Conservation (phyloP, 2,797 vertebrate species). For the Onychomys leucogaster region DNA sequence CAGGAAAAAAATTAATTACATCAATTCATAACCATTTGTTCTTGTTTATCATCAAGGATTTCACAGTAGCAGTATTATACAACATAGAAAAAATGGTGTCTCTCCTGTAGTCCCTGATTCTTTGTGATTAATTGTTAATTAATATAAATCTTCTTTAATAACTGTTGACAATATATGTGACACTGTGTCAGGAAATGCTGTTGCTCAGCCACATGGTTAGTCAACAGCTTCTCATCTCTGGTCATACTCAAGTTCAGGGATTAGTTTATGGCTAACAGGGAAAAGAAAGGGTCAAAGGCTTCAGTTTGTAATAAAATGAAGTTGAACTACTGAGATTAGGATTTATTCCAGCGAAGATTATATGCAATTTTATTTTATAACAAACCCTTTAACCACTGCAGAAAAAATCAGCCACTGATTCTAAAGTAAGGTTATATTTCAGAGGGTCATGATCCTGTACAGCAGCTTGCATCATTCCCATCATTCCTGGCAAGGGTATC, state of each 20-base stretch:
- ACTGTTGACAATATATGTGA: neutral
- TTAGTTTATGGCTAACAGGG: neutral
- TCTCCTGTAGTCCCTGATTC: neutral
- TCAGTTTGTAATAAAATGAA: neutral
- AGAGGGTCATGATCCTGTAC: neutral
- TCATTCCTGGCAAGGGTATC: neutral
- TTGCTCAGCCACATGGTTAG: neutral
- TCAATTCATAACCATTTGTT: conserved; percentile 5
- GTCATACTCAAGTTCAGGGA: neutral
- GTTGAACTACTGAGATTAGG: neutral
- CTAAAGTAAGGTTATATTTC: neutral
- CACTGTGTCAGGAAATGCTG: neutral
- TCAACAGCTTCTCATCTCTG: neutral
- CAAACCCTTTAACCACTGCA: neutral
- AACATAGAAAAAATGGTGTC: neutral
- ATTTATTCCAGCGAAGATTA: neutral
- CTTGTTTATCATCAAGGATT: neutral
- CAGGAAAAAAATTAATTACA: conserved; percentile 44
- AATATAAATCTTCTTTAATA: neutral
- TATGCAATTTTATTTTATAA: neutral
- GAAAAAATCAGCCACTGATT: neutral
- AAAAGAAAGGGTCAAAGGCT: neutral
- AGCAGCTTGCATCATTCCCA: neutral
- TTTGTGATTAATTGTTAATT: neutral
- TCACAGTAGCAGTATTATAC: neutral